Base-by-base conservation (phyloP, 2,113 vertebrate genomes). In the Periophthalmodon schlosseri region DNA sequence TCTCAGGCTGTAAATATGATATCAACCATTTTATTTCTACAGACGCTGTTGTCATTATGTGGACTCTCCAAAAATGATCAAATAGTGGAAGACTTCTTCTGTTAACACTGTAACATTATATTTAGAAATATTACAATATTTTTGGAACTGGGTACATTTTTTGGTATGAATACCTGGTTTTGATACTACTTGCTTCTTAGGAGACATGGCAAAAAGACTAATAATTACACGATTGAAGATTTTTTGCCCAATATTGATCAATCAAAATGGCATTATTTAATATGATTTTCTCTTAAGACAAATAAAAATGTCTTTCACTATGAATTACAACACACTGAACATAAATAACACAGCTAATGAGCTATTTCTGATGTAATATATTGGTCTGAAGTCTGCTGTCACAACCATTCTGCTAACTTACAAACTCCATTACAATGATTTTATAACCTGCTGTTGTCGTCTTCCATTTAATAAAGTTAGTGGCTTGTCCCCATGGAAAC, bases 381-480 rank as follows among this genome's bases (percentile, higher is more conserved):
- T 52, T 24, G 49, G 63, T 74, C 52, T 50, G 20, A 76, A 24
- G 68, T 24, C 28, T n/a, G 54, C 72, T 54, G 69, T 73, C 57
- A 64, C 49, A 69, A 76, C 4, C 65, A 61, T 70, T 39, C 64
- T 57, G 13, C 21, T 67, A 69, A 66, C 33, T 56, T 58, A 33
- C 44, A 39, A 28, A 64, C 14, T 49, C 52, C 39, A 23, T 52
- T 21, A 56, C 24, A 71, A 23, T 36, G 68, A 71, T 44, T 73
- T 74, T 64, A 73, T 52, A 6, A 63, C 21, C 6, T 21, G 39
- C 39, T 57, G 65, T 65, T 71, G 21, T 71, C 71, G 24, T 33
- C 2, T 20, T 70, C 39, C 67, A 49, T 74, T 75, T 74, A 68
- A 75, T 75, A 34, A 67, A 64, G 77, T 67, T 46, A 79, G 49